phyloP scores from a whole-genome alignment of 2,888 invertebrate genomes.

The Drosophila setosimentum region DNA sequence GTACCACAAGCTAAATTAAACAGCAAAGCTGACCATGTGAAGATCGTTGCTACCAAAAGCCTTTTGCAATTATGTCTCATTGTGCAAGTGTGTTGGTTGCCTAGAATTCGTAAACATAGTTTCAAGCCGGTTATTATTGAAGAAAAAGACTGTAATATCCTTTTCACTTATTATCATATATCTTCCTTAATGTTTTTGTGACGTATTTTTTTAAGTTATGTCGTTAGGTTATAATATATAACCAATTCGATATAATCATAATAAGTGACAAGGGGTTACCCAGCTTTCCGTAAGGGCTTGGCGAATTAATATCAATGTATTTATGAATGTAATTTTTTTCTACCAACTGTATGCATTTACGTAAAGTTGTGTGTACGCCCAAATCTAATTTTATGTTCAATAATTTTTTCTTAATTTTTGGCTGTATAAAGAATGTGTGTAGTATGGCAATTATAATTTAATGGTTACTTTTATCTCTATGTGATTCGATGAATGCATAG shows the following conservation, averaged over 20 bases:
- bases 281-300: not conserved
- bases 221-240: not conserved
- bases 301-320: not conserved
- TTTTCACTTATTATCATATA: not conserved
- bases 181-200: not conserved
- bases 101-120: conserved; percentile 6
- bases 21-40: conserved; percentile 79
- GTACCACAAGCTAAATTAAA: conserved; percentile 80
- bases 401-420: not conserved
- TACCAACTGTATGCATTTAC: not conserved
- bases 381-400: not conserved
- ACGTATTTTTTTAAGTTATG: not conserved
- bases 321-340: not conserved
- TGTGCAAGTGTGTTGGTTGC: conserved; percentile 39
- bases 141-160: not conserved
- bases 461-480: not conserved
- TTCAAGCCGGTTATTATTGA: not conserved
- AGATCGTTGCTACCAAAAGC: conserved; percentile 57
- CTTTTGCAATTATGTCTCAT: conserved; percentile 73
- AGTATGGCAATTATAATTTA: not conserved
- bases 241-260: not conserved
- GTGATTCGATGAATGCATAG: not conserved
- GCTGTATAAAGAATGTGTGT: not conserved
- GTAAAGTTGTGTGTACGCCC: not conserved
- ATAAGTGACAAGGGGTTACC: not conserved